Conservation (phyloP, 1,140 invertebrate species). For the Solenopsis fugax region DNA sequence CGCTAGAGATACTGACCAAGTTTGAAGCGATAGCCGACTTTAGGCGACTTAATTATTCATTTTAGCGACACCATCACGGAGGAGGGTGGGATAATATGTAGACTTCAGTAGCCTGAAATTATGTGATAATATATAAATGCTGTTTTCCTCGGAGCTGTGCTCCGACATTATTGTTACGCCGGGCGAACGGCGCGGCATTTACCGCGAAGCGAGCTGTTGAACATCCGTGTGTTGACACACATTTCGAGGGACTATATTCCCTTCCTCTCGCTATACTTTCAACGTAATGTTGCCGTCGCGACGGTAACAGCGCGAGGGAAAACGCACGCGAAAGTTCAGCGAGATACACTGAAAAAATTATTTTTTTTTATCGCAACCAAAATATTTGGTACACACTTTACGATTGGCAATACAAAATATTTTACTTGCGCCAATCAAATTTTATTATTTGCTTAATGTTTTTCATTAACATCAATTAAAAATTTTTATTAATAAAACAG, state of each 20-base stretch:
- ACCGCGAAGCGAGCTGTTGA: neutral
- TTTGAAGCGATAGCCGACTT: conserved; percentile 68
- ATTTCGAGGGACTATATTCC: neutral
- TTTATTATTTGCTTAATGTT: too few relatives aligned
- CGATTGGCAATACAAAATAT: too few relatives aligned
- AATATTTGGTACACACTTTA: too few relatives aligned
- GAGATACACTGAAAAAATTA: neutral
- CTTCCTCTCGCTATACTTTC: conserved; percentile 30
- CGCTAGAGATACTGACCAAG: conserved; percentile 73
- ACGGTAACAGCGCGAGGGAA: neutral
- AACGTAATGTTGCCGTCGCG: neutral
- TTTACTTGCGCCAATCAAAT: too few relatives aligned
- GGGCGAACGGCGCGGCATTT: conserved; percentile 22
- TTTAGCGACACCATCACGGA: conserved; percentile 56
- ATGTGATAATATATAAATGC: conserved; percentile 82
- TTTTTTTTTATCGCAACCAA: too few relatives aligned
- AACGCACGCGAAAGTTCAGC: neutral
- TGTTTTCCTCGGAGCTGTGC: conserved; percentile 85
- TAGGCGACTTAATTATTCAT: conserved; percentile 67
- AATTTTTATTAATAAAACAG: too few relatives aligned
- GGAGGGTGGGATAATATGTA: conserved; percentile 55
- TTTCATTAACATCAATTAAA: too few relatives aligned
- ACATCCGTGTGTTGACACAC: neutral
- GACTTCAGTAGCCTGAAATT: conserved; percentile 83
- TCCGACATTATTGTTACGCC: conserved; percentile 83